These are phyloP conservation scores for Pterophyllum scalare DNA, from an alignment of 2,113 vertebrate genomes.

Conservation along the genomic window DNA sequence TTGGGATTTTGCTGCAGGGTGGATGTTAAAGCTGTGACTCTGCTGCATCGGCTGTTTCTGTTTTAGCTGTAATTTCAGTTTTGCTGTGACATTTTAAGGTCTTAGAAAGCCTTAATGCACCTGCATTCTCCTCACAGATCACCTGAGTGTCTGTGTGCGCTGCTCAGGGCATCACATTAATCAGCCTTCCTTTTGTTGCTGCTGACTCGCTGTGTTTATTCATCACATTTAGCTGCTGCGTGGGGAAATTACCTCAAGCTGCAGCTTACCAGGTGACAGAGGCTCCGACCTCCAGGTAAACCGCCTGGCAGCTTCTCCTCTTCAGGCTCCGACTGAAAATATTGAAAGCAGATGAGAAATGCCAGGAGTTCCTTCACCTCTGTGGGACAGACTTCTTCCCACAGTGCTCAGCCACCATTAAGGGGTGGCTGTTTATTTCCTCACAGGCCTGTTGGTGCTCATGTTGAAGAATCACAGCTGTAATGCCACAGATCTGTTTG, in stretches of 20 bases:
- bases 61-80: background rate
- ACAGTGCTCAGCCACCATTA: background rate
- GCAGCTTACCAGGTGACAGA: fast-evolving
- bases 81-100: background rate
- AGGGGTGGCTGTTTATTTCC: background rate
- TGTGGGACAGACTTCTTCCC: background rate
- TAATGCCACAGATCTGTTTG: no score
- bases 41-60: background rate
- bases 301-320: background rate
- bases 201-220: background rate
- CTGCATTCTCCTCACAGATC: background rate
- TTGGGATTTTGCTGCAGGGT: background rate
- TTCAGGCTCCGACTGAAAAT: background rate
- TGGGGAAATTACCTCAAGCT: background rate
- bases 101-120: fast-evolving
- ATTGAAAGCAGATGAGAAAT: constrained; percentile 43
- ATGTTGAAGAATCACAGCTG: no score
- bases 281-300: background rate
- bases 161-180: background rate
- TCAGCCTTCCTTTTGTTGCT: background rate
- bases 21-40: background rate
- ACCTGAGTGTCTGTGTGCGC: background rate
- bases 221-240: background rate
- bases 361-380: background rate
- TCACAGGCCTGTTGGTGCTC: background rate